Evolutionary conservation across 2,888 invertebrate genomes (phyloP).

Genomic region (Drosophila longiperda): DNA sequence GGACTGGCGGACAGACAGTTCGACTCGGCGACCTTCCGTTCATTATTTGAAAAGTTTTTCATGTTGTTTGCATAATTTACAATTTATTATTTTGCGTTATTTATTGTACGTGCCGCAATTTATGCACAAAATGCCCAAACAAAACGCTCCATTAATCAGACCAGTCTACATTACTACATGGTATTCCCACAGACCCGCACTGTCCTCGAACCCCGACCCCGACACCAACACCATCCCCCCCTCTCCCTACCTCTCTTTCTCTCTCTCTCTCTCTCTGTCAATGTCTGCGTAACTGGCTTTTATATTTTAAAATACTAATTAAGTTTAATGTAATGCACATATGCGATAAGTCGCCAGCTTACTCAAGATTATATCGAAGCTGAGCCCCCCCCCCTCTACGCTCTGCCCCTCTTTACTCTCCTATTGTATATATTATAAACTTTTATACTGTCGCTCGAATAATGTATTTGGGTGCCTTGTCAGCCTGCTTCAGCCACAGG

Average conservation of each 20-base stretch:
- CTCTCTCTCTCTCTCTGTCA: background rate
- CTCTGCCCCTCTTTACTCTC: conserved; percentile 24
- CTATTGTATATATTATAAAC: conserved; percentile 16
- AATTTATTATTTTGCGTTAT: conserved; percentile 79
- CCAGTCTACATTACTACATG: conserved; percentile 35
- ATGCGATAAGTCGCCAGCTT: conserved; percentile 74
- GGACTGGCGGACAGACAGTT: background rate
- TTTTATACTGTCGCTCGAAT: conserved; percentile 19
- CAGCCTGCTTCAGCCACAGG: conserved; percentile 37
- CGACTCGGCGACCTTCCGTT: conserved; percentile 58
- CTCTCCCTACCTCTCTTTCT: background rate
- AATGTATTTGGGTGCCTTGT: conserved; percentile 76
- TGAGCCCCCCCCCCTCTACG: conserved; percentile 7
- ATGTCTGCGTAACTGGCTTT: background rate
- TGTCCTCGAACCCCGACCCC: conserved; percentile 36
- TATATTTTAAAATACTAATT: conserved; percentile 62
- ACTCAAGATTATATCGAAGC: conserved; percentile 70
- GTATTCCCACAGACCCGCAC: conserved; percentile 61
- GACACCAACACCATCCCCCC: background rate
- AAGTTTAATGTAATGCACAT: conserved; percentile 79
- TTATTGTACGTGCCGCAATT: conserved; percentile 76
- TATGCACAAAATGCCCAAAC: conserved; percentile 73
- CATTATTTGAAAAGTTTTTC: conserved; percentile 70
- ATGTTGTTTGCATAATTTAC: conserved; percentile 76
- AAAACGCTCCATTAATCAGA: conserved; percentile 78